Evolutionary conservation across 1,140 invertebrate genomes (phyloP), one percentile per base, ranked within the genome.

Genomic region (Adoxophyes honmai): DNA sequence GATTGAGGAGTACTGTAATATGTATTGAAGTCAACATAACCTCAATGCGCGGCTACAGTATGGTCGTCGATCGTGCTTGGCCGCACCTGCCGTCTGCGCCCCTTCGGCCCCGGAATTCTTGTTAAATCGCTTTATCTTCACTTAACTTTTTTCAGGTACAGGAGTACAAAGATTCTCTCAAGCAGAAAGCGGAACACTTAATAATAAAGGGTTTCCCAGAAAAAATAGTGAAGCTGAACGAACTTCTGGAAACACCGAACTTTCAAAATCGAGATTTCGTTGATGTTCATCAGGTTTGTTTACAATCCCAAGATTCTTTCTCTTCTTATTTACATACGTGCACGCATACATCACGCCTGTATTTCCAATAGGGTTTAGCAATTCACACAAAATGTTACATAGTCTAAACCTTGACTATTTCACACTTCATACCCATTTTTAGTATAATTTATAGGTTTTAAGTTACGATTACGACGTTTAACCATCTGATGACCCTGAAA

Each of bases 151-250:
- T 82, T 90, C 87, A 96, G 94, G 94, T 96, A 68, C 93, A 95
- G 77, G 94, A 96, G 73, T 96, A 96, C 86, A 96, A 96, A 90
- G 94, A 96, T 72, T 92, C 92, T 13, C 81, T 96, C 53, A 96
- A 95, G 82, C 91, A 91, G 33, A 95, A 96, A 88, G 96, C 96
- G 10, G 97, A 98, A 81, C 92, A 94, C 66, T 84, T 98, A 36
- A 93, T 98, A 53, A 91, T 96, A 34, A 95, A 95, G 79, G 94
- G 93, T 37, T 97, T 98, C 83, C 97, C 97, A 1, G 94, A 96
- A 74, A 97, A 97, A 88, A 97, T 98, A 62, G 92, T 97, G 0
- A 93, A 95, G 81, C 88, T 98, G 42, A 97, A 98, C 89, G 93
- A 94, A 64, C 83, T 98, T 35, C 83, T 98, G 60, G 93, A 95